Evolutionary conservation across 2,797 vertebrate species (phyloP).

Genomic region (Acrocephalus scirpaceus): DNA sequence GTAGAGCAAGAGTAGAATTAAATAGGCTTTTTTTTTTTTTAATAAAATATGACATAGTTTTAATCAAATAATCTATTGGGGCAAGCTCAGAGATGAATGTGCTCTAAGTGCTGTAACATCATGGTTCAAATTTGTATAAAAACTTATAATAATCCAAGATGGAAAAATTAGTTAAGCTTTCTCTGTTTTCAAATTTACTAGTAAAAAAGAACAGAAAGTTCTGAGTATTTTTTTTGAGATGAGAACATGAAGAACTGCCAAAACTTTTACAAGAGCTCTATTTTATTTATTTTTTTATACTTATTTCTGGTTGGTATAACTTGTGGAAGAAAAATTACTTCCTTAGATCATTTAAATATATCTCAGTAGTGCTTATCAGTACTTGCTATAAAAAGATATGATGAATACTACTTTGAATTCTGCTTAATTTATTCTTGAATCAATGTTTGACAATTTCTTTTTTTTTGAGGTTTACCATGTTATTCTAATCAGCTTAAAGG

Average conservation of each 20-base stretch:
- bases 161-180: constrained; percentile 6
- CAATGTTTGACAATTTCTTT: neutral
- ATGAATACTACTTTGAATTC: neutral
- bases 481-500: neutral
- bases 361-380: neutral
- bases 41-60: neutral
- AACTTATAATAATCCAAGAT: neutral
- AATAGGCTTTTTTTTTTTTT: neutral
- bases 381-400: neutral
- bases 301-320: neutral
- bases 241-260: constrained; percentile 26
- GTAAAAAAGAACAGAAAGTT: constrained; percentile 21
- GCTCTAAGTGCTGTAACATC: neutral
- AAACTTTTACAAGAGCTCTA: neutral
- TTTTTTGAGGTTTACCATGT: neutral
- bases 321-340: constrained; percentile 1
- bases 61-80: neutral
- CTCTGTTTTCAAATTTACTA: neutral
- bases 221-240: constrained; percentile 13
- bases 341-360: neutral
- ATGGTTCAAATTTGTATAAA: neutral
- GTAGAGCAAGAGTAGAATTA: neutral
- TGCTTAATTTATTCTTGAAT: neutral
- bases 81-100: neutral
- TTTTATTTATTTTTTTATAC: neutral